Evolutionary conservation across 64 coral and sea anemone species (phyloP), one percentile per base, ranked within the genome.

Genomic region (Porites lutea): DNA sequence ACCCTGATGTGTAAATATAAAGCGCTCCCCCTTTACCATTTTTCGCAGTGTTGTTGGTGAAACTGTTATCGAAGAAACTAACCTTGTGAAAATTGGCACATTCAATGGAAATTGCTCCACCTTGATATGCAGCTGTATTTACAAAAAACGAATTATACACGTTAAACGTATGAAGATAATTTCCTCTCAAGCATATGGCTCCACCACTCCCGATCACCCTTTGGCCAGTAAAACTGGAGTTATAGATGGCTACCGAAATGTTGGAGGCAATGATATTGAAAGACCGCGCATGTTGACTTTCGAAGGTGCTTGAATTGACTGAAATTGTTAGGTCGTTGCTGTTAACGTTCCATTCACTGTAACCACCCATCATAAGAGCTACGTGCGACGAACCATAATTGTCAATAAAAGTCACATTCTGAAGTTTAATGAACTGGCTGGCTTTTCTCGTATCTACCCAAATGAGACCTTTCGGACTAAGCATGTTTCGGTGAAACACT

Each of bases 221-320:
- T 65, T 94, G 92, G 16, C 67, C 86, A 72, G 4, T 13, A 73
- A 94, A 89, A 12, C n/a, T 49, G 44, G 86, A 89, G 55, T 72
- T 22, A 54, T 65, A 50, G 44, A 94, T 83, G 5, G 43, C 18
- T 13, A 94, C 48, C 19, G 79, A 66, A 49, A 74, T 76, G 23
- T 94, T 83, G 8, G 44, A 21, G 43, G 52, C 87, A 2, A 0
- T 82, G 6, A 94, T 11, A 53, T 64, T 81, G 48, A 87, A 61
- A 15, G 67, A 48, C 52, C 92, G 48, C 3, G 86, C 37, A 75
- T 75, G 4, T 0, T 88, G 86, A 88, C 57, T 46, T 88, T 2
- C 71, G 22, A 80, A 80, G 8, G 6, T 22, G 51, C 85, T 73
- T 4, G 87, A 18, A 66, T 78, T 22, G n/a, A 61, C 58, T 55